These are phyloP conservation scores for Microplitis deprimator DNA, from an alignment of 2,888 invertebrate species.

Conservation along the genomic window DNA sequence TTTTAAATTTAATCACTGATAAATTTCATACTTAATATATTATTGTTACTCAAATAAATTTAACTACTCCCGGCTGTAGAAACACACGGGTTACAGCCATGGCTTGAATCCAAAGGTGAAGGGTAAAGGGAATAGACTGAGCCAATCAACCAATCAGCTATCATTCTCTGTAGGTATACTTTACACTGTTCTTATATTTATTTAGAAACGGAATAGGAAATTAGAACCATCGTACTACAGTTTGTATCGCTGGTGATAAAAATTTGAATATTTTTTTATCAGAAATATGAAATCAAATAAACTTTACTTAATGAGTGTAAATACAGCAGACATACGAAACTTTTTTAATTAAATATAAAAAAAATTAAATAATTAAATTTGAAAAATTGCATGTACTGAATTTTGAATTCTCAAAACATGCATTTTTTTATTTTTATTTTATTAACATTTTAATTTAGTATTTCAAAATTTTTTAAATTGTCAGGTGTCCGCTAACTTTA, in stretches of 20 bases:
- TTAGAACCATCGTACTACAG: background rate
- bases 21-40: background rate
- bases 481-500: too few species aligned
- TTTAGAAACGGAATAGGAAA: background rate
- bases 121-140: constrained; percentile 18
- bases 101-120: constrained; percentile 50
- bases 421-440: background rate
- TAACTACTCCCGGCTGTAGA: constrained; percentile 51
- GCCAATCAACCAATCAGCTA: background rate
- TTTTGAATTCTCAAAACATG: too few species aligned
- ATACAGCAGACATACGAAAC: too few species aligned
- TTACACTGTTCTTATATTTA: background rate
- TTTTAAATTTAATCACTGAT: background rate
- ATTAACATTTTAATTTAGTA: background rate
- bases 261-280: too few species aligned
- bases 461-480: too few species aligned
- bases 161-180: background rate
- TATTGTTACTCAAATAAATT: background rate
- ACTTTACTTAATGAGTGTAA: too few species aligned
- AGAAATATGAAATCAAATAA: too few species aligned
- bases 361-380: too few species aligned
- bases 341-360: too few species aligned
- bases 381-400: too few species aligned
- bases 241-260: too few species aligned
- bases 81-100: constrained; percentile 58